Evolutionary conservation across 2,797 vertebrate genomes (phyloP).

Genomic region (Triplophysa bombifrons): DNA sequence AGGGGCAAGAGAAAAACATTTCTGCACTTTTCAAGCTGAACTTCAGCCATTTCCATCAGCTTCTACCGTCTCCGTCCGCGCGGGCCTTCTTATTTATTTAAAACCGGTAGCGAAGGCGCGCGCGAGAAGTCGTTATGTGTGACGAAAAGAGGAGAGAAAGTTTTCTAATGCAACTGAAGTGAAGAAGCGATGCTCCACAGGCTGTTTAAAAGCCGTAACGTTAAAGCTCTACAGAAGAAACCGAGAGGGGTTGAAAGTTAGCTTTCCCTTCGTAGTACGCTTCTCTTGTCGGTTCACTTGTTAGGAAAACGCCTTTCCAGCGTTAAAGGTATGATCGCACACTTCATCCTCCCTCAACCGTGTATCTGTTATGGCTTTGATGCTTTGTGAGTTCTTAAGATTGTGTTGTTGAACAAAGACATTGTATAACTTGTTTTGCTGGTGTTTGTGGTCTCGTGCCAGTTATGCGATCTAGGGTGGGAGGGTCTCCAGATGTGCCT

Average conservation of each 20-base stretch:
- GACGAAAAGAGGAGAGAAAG: conserved; percentile 59
- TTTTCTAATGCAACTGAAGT: conserved; percentile 59
- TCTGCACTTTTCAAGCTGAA: conserved; percentile 69
- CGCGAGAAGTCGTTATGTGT: conserved; percentile 77
- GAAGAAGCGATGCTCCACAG: conserved; percentile 23
- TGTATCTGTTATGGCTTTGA: background rate
- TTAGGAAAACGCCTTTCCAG: conserved; percentile 68
- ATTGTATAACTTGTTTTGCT: conserved; percentile 82
- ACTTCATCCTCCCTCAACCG: background rate
- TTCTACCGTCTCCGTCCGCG: conserved; percentile 69
- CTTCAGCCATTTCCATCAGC: conserved; percentile 62
- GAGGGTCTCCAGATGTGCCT: conserved; percentile 67
- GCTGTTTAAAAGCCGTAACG: conserved; percentile 18
- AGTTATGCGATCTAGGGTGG: conserved; percentile 75
- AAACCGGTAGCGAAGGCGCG: conserved; percentile 75
- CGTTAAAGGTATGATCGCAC: conserved; percentile 64
- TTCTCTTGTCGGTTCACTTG: conserved; percentile 69
- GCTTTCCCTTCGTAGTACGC: conserved; percentile 71
- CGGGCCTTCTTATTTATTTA: conserved; percentile 41
- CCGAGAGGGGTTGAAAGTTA: conserved; percentile 55
- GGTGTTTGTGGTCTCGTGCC: conserved; percentile 72
- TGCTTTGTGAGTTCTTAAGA: background rate
- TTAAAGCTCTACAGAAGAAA: conserved; percentile 5
- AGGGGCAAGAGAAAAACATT: conserved; percentile 62
- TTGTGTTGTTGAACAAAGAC: conserved; percentile 44